phyloP scores from a whole-genome alignment of 1,140 invertebrate species.

The Musca domestica region DNA sequence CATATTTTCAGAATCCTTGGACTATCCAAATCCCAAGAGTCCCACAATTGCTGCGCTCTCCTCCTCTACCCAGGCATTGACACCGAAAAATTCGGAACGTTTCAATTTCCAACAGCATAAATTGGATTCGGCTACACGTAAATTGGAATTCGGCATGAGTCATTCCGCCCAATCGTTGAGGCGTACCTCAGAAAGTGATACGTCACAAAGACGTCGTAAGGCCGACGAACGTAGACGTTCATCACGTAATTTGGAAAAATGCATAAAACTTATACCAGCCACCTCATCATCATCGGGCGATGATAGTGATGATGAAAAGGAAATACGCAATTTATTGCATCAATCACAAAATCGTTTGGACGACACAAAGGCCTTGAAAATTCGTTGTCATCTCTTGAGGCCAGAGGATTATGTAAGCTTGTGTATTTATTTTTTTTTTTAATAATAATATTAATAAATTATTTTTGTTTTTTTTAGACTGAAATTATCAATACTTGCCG shows the following conservation, averaged over 20 bases:
- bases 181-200: constrained; percentile 51
- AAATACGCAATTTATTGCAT: constrained; percentile 46
- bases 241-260: constrained; percentile 47
- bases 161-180: constrained; percentile 46
- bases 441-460: not conserved
- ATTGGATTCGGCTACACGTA: constrained; percentile 43
- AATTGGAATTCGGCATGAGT: constrained; percentile 50
- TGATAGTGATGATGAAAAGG: constrained; percentile 49
- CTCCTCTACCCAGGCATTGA: constrained; percentile 42
- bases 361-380: constrained; percentile 48
- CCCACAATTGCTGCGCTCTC: constrained; percentile 32
- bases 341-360: constrained; percentile 47
- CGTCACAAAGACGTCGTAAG: constrained; percentile 45
- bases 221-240: constrained; percentile 47
- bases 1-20: constrained; percentile 38
- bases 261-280: constrained; percentile 45
- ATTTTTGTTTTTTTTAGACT: constrained; percentile 56
- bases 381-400: constrained; percentile 48
- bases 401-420: constrained; percentile 53
- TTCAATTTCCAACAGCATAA: constrained; percentile 21
- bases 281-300: constrained; percentile 43
- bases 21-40: constrained; percentile 30
- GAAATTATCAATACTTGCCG: constrained; percentile 73
- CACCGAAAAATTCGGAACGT: constrained; percentile 34
- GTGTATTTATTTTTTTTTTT: not conserved